Percentiles rank a stretch among this genome's conserved stretches.
Conservation (phyloP, 2,113 vertebrate genomes). For the rat (Rattus norvegicus) region DNA sequence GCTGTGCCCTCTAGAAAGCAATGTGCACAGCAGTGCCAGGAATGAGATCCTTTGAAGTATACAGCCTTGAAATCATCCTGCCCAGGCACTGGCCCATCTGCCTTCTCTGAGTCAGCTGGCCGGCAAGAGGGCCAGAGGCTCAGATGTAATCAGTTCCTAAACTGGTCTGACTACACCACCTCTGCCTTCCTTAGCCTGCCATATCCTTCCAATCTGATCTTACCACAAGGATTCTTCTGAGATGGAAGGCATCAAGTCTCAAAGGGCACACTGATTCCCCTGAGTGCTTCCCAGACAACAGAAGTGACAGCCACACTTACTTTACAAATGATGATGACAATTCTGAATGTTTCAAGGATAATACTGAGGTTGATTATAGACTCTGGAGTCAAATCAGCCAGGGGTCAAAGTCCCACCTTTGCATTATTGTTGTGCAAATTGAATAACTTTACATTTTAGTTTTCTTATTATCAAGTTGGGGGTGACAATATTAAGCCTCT, state of each 20-base stretch:
- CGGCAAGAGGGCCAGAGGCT: constrained; percentile 46
- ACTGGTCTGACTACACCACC: constrained; percentile 27
- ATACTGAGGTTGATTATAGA: background rate
- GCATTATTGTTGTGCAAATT: constrained; percentile 16
- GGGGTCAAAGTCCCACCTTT: constrained; percentile 48
- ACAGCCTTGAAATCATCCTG: constrained; percentile 45
- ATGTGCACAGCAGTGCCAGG: constrained; percentile 34
- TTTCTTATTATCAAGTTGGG: constrained; percentile 53
- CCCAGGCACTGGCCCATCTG: constrained; percentile 25
- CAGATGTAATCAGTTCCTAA: constrained; percentile 66
- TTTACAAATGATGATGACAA: background rate
- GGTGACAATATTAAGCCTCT: background rate
- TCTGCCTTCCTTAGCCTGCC: constrained; percentile 12
- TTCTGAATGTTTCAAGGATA: background rate
- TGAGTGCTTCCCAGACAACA: background rate
- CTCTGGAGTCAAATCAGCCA: constrained; percentile 28
- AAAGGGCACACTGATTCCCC: background rate
- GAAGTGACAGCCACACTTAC: background rate
- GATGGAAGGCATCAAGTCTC: background rate
- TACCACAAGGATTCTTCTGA: background rate
- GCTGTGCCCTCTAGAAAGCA: constrained; percentile 36
- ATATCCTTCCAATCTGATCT: constrained; percentile 44
- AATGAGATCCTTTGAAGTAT: constrained; percentile 72
- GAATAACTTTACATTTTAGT: constrained; percentile 30
- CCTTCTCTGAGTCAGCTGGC: constrained; percentile 59